These are phyloP conservation scores for Acridotheres tristis DNA, from an alignment of 2,797 vertebrate species.

Conservation along the genomic window DNA sequence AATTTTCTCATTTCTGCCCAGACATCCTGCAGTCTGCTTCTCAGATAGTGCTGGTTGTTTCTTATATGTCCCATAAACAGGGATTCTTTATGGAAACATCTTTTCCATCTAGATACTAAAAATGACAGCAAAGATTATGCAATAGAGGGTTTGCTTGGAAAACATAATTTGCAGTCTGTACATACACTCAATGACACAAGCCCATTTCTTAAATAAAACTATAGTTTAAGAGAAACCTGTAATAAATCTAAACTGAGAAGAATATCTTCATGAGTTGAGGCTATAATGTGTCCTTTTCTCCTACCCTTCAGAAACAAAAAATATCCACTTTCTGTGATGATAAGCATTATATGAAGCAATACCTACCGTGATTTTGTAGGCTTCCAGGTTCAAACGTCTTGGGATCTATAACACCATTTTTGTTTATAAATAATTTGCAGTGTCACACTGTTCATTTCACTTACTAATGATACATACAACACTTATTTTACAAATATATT, in stretches of 20 bases:
- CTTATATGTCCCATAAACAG: not conserved
- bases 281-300: not conserved
- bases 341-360: not conserved
- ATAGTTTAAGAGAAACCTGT: constrained; percentile 4
- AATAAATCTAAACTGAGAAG: not conserved
- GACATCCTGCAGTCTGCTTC: not conserved
- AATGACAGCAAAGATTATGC: not conserved
- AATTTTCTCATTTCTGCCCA: not conserved
- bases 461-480: not conserved
- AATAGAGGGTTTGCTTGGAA: not conserved
- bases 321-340: not conserved
- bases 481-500: not conserved
- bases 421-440: not conserved
- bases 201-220: constrained; percentile 15
- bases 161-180: not conserved
- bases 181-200: not conserved
- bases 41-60: not conserved
- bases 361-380: not conserved
- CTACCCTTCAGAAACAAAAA: not conserved
- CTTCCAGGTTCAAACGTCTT: not conserved
- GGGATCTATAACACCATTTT: not conserved
- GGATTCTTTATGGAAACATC: not conserved
- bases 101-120: not conserved
- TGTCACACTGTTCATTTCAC: not conserved
- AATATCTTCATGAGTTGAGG: not conserved